Conservation (phyloP, 1,140 invertebrate species). For the Drosophila arawakana region DNA sequence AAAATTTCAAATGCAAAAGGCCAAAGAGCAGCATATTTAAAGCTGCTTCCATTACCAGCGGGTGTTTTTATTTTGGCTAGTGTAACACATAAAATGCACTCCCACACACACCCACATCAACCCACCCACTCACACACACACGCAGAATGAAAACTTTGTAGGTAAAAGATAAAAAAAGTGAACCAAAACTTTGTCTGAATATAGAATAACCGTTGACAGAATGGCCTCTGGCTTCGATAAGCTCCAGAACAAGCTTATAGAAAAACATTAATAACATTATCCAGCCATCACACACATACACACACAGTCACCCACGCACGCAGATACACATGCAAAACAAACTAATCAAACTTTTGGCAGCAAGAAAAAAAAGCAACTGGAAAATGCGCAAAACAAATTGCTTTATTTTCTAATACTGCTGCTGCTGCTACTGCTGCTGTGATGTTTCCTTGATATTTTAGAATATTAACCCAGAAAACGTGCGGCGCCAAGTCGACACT, state of each 20-base stretch:
- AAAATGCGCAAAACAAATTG: slow-evolving; percentile 76
- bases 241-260: slow-evolving; percentile 40
- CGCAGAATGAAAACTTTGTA: slow-evolving; percentile 26
- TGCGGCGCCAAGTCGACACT: slow-evolving; percentile 27
- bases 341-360: slow-evolving; percentile 74
- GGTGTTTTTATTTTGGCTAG: slow-evolving; percentile 7
- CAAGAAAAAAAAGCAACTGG: slow-evolving; percentile 49
- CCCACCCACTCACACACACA: slow-evolving; percentile 11
- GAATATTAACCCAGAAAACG: slow-evolving; percentile 49
- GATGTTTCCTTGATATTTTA: slow-evolving; percentile 53
- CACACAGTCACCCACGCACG: background rate
- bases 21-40: slow-evolving; percentile 23
- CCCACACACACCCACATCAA: slow-evolving; percentile 20
- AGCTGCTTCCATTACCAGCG: slow-evolving; percentile 38
- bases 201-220: slow-evolving; percentile 35
- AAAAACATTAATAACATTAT: slow-evolving; percentile 79
- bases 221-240: slow-evolving; percentile 49
- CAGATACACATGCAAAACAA: slow-evolving; percentile 64
- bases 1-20: slow-evolving; percentile 25
- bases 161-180: background rate
- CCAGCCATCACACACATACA: slow-evolving; percentile 5
- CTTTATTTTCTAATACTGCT: slow-evolving; percentile 73
- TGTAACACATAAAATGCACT: slow-evolving; percentile 34
- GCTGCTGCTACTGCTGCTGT: background rate
- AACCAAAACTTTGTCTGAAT: slow-evolving; percentile 46